phyloP scores from a whole-genome alignment of 2,797 vertebrate genomes.

The Poecile montanus region DNA sequence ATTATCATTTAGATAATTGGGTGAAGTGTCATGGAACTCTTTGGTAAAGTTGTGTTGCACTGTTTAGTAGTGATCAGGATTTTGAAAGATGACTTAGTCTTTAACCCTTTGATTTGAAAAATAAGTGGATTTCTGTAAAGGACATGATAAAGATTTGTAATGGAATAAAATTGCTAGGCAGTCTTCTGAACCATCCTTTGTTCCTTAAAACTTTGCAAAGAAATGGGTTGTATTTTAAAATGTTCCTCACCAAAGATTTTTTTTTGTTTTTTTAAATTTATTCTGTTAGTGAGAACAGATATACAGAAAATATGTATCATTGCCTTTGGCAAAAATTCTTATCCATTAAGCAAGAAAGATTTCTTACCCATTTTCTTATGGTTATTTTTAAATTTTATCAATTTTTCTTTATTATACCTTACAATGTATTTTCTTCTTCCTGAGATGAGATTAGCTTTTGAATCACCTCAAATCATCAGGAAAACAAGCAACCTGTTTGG shows the following conservation, averaged over 20 bases:
- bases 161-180: not conserved
- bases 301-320: not conserved
- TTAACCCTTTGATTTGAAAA: not conserved
- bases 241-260: not conserved
- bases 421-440: not conserved
- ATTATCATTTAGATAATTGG: not conserved
- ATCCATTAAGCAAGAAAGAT: not conserved
- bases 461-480: not conserved
- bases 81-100: not conserved
- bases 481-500: not conserved
- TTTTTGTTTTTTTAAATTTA: fast-evolving
- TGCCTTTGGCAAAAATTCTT: not conserved
- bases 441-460: not conserved
- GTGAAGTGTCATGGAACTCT: not conserved
- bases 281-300: not conserved
- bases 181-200: not conserved
- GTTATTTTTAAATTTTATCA: not conserved
- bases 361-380: not conserved
- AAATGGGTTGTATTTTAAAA: not conserved
- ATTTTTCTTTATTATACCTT: not conserved
- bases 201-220: not conserved
- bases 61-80: not conserved
- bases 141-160: not conserved
- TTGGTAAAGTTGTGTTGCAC: not conserved
- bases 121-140: not conserved